Evolutionary conservation across 1,140 invertebrate genomes (phyloP).

Genomic region (Saccostrea glomerata): DNA sequence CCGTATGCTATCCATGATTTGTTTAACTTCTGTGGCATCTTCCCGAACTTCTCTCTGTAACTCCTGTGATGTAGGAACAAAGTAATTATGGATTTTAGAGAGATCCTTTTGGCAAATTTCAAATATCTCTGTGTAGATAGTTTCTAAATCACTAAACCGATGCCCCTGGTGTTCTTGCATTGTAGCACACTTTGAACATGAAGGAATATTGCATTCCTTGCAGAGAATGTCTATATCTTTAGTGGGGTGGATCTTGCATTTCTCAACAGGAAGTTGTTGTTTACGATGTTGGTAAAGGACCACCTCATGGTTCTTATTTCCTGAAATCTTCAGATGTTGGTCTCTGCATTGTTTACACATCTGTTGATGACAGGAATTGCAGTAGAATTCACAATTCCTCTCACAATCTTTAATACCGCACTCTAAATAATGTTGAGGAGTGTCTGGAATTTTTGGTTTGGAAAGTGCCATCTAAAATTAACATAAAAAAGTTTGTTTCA

Average conservation of each 20-base stretch:
- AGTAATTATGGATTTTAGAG: neutral
- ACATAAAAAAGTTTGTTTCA: too few relatives aligned
- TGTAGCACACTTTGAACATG: neutral
- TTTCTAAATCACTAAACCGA: neutral
- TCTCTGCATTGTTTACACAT: neutral
- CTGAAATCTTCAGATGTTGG: neutral
- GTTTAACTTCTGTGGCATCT: neutral
- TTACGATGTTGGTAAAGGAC: neutral
- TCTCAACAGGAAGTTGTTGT: neutral
- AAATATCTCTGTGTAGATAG: neutral
- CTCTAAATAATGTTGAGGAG: neutral
- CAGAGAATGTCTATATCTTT: neutral
- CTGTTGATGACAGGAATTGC: neutral
- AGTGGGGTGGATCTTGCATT: neutral
- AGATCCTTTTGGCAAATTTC: neutral
- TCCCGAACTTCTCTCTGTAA: neutral
- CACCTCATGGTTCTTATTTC: neutral
- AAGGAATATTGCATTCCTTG: neutral
- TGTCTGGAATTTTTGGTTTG: too few relatives aligned
- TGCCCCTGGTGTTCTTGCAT: neutral
- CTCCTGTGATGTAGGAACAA: neutral
- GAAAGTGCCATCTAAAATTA: too few relatives aligned
- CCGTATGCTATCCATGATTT: neutral
- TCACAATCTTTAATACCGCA: neutral
- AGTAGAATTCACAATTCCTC: neutral